Conservation (phyloP, 2,113 vertebrate species). For the Vidua macroura region DNA sequence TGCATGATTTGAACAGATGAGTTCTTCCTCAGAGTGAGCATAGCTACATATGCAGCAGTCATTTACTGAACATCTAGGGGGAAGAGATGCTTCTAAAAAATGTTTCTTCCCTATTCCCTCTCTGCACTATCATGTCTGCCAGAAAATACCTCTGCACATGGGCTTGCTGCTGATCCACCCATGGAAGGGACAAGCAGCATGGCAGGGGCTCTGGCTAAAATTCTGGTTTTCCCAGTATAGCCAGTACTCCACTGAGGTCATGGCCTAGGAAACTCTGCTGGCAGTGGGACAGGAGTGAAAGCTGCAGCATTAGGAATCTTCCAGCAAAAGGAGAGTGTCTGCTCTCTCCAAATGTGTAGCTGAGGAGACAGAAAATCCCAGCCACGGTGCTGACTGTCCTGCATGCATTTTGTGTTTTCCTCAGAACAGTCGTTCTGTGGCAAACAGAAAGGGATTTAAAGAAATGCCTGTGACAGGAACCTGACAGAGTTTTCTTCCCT, state of each 20-base stretch:
- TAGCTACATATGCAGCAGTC: constrained; percentile 36
- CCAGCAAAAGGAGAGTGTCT: neutral
- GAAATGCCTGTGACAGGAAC: constrained; percentile 24
- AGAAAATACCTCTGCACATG: neutral
- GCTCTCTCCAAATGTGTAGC: neutral
- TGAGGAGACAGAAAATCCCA: neutral
- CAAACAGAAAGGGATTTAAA: constrained; percentile 2
- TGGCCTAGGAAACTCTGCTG: neutral
- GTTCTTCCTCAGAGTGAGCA: constrained; percentile 31
- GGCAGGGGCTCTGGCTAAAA: neutral
- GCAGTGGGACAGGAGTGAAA: neutral
- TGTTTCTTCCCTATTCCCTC: neutral
- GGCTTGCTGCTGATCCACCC: neutral
- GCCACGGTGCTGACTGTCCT: neutral
- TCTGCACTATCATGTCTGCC: neutral
- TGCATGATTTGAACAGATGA: constrained; percentile 40
- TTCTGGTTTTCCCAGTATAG: neutral
- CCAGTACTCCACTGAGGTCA: neutral
- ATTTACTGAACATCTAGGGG: constrained; percentile 21
- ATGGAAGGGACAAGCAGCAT: neutral
- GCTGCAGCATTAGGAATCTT: neutral
- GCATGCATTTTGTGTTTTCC: neutral
- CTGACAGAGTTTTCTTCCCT: constrained; percentile 34
- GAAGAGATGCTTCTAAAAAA: neutral
- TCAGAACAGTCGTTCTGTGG: neutral